Percentiles rank a stretch among this genome's conserved stretches.
phyloP scores from a whole-genome alignment of 2,113 vertebrate genomes.

The Chaenocephalus aceratus region DNA sequence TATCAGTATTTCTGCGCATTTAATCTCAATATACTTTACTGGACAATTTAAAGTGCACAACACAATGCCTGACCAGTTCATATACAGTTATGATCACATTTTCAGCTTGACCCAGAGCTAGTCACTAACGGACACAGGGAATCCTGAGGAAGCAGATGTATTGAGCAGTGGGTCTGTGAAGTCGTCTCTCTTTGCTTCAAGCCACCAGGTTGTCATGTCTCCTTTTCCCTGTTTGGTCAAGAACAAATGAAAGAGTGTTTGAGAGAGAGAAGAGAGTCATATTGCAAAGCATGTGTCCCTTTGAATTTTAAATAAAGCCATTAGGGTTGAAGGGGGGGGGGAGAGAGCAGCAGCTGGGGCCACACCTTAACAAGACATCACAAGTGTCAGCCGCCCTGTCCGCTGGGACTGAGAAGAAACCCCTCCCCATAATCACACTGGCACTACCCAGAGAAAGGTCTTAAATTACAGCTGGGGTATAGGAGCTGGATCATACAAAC shows the following conservation, averaged over 20 bases:
- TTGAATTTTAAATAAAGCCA: constrained; percentile 73
- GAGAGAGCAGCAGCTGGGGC: constrained; percentile 73
- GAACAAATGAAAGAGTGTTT: constrained; percentile 15
- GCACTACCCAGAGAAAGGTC: constrained; percentile 44
- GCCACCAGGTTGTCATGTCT: constrained; percentile 87
- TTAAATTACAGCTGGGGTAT: constrained; percentile 37
- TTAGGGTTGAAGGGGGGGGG: constrained; percentile 51
- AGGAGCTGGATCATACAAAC: constrained; percentile 20
- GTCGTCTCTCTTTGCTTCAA: constrained; percentile 75
- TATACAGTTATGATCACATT: not conserved
- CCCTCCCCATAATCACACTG: constrained; percentile 37
- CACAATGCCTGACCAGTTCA: constrained; percentile 1
- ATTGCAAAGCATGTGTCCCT: constrained; percentile 55
- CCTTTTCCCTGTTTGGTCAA: constrained; percentile 80
- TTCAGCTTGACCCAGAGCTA: constrained; percentile 25
- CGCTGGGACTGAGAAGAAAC: constrained; percentile 25
- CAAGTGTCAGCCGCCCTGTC: constrained; percentile 28
- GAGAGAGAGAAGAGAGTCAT: constrained; percentile 29
- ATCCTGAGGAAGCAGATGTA: constrained; percentile 37
- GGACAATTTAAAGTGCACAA: constrained; percentile 5
- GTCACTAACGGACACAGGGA: constrained; percentile 75
- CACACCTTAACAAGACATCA: constrained; percentile 64
- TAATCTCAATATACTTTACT: not conserved
- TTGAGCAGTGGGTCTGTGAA: constrained; percentile 55
- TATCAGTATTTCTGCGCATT: constrained; percentile 3